Percentiles rank a stretch among this genome's conserved stretches.
phyloP scores from a whole-genome alignment of 2,888 invertebrate genomes.

The Ochropacha duplaris region DNA sequence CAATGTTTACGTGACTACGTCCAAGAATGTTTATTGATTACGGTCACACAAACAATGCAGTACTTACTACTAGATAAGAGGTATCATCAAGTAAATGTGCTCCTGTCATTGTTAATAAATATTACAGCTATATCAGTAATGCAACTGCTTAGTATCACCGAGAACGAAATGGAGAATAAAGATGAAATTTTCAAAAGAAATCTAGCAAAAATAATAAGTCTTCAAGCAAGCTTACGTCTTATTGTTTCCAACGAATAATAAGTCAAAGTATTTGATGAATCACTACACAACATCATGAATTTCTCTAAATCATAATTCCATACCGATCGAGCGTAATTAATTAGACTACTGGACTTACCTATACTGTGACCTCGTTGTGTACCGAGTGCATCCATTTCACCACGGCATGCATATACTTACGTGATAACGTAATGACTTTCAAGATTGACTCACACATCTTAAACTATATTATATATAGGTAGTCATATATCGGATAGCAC shows the following conservation, averaged over 20 bases:
- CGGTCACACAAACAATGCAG: slow-evolving; percentile 50
- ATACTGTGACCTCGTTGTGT: slow-evolving; percentile 43
- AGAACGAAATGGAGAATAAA: not conserved
- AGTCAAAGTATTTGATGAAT: too few relatives aligned
- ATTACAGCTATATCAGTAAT: not conserved
- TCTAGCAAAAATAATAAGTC: too few relatives aligned
- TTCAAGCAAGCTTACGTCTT: too few relatives aligned
- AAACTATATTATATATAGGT: slow-evolving; percentile 51
- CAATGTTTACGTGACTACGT: slow-evolving; percentile 57
- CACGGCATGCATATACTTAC: slow-evolving; percentile 44
- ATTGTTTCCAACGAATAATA: too few relatives aligned
- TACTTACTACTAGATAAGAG: slow-evolving; percentile 47
- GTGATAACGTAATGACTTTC: slow-evolving; percentile 75
- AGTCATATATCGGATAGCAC: slow-evolving; percentile 47
- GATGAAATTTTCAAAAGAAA: too few relatives aligned
- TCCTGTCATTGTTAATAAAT: slow-evolving; percentile 24
- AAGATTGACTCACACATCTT: slow-evolving; percentile 66
- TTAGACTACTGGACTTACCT: slow-evolving; percentile 9
- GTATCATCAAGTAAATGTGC: slow-evolving; percentile 37
- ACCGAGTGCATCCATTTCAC: slow-evolving; percentile 61
- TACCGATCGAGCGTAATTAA: not conserved
- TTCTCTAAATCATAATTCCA: not conserved
- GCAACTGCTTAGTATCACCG: not conserved
- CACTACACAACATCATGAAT: too few relatives aligned
- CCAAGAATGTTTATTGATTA: slow-evolving; percentile 69